These are phyloP conservation scores for Neodiprion pinetum DNA, from an alignment of 1,140 invertebrate species.

Conservation along the genomic window DNA sequence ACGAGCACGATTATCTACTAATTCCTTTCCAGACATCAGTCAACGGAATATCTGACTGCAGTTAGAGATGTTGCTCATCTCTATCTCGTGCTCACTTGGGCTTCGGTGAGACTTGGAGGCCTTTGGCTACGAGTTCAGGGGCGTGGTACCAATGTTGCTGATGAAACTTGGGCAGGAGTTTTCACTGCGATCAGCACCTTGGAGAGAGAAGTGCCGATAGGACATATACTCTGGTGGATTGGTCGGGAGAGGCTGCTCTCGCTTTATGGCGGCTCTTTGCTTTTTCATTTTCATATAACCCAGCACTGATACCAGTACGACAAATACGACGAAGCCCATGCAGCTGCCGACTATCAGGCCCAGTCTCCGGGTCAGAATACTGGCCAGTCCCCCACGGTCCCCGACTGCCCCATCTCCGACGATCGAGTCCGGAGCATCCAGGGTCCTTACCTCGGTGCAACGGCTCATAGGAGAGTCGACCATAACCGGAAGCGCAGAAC, in stretches of 20 bases:
- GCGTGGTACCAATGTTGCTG: conserved; percentile 45
- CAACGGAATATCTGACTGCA: conserved; percentile 26
- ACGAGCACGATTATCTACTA: not conserved
- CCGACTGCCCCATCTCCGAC: conserved; percentile 69
- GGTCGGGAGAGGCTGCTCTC: conserved; percentile 68
- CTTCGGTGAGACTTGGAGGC: conserved; percentile 36
- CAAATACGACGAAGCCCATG: conserved; percentile 84
- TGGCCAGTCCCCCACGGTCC: conserved; percentile 67
- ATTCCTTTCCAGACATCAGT: not conserved
- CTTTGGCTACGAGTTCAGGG: conserved; percentile 58
- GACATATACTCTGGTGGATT: conserved; percentile 77
- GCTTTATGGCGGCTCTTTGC: conserved; percentile 75
- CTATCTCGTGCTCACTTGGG: conserved; percentile 42
- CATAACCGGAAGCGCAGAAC: conserved; percentile 68
- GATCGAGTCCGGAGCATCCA: conserved; percentile 73
- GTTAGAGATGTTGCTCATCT: conserved; percentile 48
- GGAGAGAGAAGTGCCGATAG: conserved; percentile 73
- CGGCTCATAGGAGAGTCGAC: conserved; percentile 76
- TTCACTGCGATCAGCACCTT: conserved; percentile 53
- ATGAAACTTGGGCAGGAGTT: conserved; percentile 59
- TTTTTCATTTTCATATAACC: conserved; percentile 88
- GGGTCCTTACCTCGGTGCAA: conserved; percentile 78
- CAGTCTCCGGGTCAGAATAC: conserved; percentile 76
- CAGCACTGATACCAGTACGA: conserved; percentile 81
- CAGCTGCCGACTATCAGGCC: conserved; percentile 85